These are phyloP conservation scores for Luehdorfia chinensis DNA, from an alignment of 1,140 invertebrate genomes.

Conservation along the genomic window DNA sequence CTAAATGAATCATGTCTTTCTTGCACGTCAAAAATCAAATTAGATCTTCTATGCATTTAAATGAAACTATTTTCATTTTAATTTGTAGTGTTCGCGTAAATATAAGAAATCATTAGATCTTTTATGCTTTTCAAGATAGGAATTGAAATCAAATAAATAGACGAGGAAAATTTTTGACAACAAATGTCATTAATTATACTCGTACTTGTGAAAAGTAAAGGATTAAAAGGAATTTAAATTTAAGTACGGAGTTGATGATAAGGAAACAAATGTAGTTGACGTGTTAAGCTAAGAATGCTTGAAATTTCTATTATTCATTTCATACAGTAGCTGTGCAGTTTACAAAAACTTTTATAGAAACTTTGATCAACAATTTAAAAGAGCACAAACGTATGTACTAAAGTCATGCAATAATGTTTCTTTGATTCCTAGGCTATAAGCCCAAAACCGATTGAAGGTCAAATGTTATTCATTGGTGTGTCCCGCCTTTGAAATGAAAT, in stretches of 20 bases:
- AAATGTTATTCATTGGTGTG: conserved; percentile 1
- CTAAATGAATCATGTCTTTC: too few species aligned
- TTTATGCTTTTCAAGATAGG: too few species aligned
- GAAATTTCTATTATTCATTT: conserved; percentile 13
- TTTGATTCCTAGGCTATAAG: not conserved
- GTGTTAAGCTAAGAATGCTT: conserved; percentile 10
- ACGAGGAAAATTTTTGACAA: too few species aligned
- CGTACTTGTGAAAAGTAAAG: not conserved
- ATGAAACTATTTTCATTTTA: too few species aligned
- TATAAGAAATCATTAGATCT: too few species aligned
- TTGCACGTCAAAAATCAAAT: too few species aligned
- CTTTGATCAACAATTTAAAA: not conserved
- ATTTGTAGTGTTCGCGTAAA: too few species aligned
- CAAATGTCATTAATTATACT: not conserved
- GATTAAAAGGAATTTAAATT: conserved; percentile 14
- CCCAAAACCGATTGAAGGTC: not conserved
- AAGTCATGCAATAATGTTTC: not conserved
- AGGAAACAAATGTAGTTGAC: conserved; percentile 9
- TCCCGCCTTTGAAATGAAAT: conserved; percentile 17
- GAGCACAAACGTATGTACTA: not conserved
- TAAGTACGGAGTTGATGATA: conserved; percentile 7
- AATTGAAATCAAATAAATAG: not conserved
- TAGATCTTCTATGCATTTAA: too few species aligned
- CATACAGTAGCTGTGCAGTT: conserved; percentile 14
- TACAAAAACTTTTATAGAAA: conserved; percentile 8